Percentiles rank a stretch among this genome's conserved stretches.
Evolutionary conservation across 2,888 invertebrate species (phyloP).

Genomic region (Drosophila trichaetosa): DNA sequence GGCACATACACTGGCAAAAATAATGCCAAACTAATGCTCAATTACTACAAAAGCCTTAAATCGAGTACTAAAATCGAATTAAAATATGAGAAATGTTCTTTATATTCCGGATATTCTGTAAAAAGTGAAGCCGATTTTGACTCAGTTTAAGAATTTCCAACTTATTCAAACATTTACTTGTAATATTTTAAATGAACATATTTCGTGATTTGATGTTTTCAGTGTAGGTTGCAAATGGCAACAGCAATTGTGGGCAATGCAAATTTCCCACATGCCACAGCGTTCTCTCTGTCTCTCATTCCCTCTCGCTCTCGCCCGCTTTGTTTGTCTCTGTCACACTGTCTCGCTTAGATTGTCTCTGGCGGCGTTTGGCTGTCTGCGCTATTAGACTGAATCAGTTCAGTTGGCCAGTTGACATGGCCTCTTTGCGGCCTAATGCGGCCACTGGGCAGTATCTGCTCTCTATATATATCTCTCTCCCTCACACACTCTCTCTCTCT

Average conservation of each 20-base stretch:
- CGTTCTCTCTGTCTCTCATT: background rate
- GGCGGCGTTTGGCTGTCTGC: background rate
- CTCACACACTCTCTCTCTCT: background rate
- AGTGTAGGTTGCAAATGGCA: constrained; percentile 7
- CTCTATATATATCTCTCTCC: too few relatives aligned
- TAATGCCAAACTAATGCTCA: background rate
- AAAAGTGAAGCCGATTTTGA: background rate
- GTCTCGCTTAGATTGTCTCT: background rate
- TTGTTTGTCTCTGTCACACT: background rate
- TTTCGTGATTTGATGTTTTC: background rate
- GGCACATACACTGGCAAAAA: background rate
- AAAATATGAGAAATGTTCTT: background rate
- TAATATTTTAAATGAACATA: background rate
- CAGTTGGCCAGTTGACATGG: constrained; percentile 68
- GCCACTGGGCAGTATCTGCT: constrained; percentile 53
- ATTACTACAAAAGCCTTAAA: background rate
- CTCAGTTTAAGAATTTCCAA: background rate
- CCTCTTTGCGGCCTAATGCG: constrained; percentile 59
- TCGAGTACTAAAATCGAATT: background rate
- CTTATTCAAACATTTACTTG: background rate
- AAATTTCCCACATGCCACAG: constrained; percentile 42
- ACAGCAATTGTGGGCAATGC: constrained; percentile 33
- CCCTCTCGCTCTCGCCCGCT: background rate
- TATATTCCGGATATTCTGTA: background rate
- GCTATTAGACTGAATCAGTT: constrained; percentile 63